A percentile compares a stretch with the other conserved stretches of the same genome.
Evolutionary conservation across 53 echinoderm and acorn worm species (phyloP).

Genomic region (Echinarachnius parma): DNA sequence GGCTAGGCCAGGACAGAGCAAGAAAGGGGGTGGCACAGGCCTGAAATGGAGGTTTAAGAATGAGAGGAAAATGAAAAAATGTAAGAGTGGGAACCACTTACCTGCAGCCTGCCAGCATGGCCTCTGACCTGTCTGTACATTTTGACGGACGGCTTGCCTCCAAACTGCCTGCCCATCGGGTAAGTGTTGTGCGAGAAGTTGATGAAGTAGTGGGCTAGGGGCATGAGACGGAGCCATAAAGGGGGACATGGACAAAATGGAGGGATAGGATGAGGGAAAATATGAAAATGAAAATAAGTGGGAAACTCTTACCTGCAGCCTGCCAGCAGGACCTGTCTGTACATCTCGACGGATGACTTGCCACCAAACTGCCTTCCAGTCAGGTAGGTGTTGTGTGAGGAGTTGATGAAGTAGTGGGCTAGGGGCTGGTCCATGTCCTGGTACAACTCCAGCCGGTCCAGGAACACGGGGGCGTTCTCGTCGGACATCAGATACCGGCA

Average conservation of each 20-base stretch:
- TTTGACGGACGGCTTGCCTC: slow-evolving; percentile 97
- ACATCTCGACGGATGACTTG: slow-evolving; percentile 99
- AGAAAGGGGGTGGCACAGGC: no score
- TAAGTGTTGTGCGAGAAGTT: slow-evolving; percentile 97
- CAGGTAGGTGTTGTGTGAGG: slow-evolving; percentile 98
- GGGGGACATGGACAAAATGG: no score
- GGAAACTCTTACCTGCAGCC: slow-evolving; percentile 80
- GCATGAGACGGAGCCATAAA: no score
- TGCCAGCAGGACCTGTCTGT: slow-evolving; percentile 93
- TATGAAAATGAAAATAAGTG: no score
- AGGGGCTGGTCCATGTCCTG: slow-evolving; percentile 99
- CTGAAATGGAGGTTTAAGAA: no score
- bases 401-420: slow-evolving; percentile 88
- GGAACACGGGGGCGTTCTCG: slow-evolving; percentile 97
- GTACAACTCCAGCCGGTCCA: slow-evolving; percentile 85
- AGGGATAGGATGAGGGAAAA: no score
- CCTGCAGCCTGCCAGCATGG: slow-evolving; percentile 96
- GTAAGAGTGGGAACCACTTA: slow-evolving; percentile 33
- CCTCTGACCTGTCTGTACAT: slow-evolving; percentile 99
- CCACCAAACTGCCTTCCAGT: slow-evolving; percentile 99
- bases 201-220: slow-evolving; percentile 90
- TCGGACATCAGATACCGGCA: slow-evolving; percentile 98
- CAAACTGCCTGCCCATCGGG: slow-evolving; percentile 96
- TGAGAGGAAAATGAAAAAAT: no score
- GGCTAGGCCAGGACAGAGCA: no score